phyloP scores from a whole-genome alignment of 2,113 vertebrate species.

The Albula glossodonta region DNA sequence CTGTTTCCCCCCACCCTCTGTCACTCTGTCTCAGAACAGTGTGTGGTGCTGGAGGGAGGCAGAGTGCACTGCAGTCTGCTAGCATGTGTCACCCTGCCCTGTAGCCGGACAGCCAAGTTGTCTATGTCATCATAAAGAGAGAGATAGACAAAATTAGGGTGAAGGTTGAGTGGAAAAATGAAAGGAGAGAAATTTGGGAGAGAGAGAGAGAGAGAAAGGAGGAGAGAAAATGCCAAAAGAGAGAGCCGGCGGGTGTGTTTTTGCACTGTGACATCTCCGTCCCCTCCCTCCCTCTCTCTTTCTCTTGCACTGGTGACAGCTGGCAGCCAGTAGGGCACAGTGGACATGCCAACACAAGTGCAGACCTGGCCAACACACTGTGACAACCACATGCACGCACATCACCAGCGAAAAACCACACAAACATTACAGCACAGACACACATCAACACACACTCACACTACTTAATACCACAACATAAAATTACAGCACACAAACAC shows the following conservation, averaged over 20 bases:
- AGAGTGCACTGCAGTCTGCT: background rate
- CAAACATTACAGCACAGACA: slow-evolving; percentile 4
- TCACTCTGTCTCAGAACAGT: slow-evolving; percentile 46
- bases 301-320: slow-evolving; percentile 37
- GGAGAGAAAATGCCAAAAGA: background rate
- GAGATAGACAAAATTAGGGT: slow-evolving; percentile 42
- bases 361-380: slow-evolving; percentile 55
- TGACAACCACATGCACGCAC: slow-evolving; percentile 17
- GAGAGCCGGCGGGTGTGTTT: slow-evolving; percentile 36
- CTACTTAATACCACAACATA: background rate
- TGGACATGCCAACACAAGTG: slow-evolving; percentile 64
- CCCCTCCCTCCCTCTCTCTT: background rate
- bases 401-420: background rate
- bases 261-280: background rate
- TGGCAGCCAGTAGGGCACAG: slow-evolving; percentile 73
- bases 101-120: background rate
- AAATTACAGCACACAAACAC: slow-evolving; percentile 26
- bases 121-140: background rate
- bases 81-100: background rate
- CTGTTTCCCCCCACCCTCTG: slow-evolving; percentile 10
- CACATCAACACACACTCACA: slow-evolving; percentile 19
- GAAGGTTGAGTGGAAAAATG: slow-evolving; percentile 52
- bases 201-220: slow-evolving; percentile 29
- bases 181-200: slow-evolving; percentile 49
- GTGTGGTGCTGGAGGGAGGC: background rate